Percentiles rank a stretch among this genome's conserved stretches.
Evolutionary conservation across 2,888 invertebrate genomes (phyloP).

Genomic region (Synergus umbraculus): DNA sequence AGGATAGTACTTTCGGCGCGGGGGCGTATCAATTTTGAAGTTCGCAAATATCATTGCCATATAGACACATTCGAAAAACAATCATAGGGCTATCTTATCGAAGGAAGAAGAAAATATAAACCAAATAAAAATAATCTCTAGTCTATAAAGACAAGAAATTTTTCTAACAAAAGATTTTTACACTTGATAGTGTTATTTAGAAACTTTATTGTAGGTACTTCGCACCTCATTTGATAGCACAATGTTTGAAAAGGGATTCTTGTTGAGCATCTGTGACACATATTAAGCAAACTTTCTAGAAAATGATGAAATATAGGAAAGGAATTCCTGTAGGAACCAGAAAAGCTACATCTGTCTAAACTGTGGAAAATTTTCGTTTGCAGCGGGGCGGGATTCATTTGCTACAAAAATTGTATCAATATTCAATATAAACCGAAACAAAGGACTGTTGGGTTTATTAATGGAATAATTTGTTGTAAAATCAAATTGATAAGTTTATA

Average conservation of each 20-base stretch:
- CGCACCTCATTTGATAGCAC: background rate
- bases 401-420: too few relatives aligned
- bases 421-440: too few relatives aligned
- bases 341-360: conserved; percentile 19
- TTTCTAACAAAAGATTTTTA: background rate
- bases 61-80: background rate
- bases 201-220: background rate
- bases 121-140: background rate
- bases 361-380: background rate
- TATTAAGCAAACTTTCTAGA: conserved; percentile 11
- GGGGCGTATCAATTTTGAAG: conserved; percentile 17
- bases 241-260: background rate
- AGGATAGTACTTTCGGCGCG: conserved; percentile 43
- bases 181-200: background rate
- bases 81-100: background rate
- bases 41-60: background rate
- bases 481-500: background rate
- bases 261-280: conserved; percentile 2
- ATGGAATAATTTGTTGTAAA: too few relatives aligned
- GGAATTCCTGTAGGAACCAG: background rate
- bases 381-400: too few relatives aligned
- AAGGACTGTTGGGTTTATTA: too few relatives aligned
- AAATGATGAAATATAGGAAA: background rate
- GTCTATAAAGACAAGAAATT: background rate
- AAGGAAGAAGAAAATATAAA: background rate